These are phyloP conservation scores for Homarus americanus DNA, from an alignment of 1,140 invertebrate species.

Conservation along the genomic window DNA sequence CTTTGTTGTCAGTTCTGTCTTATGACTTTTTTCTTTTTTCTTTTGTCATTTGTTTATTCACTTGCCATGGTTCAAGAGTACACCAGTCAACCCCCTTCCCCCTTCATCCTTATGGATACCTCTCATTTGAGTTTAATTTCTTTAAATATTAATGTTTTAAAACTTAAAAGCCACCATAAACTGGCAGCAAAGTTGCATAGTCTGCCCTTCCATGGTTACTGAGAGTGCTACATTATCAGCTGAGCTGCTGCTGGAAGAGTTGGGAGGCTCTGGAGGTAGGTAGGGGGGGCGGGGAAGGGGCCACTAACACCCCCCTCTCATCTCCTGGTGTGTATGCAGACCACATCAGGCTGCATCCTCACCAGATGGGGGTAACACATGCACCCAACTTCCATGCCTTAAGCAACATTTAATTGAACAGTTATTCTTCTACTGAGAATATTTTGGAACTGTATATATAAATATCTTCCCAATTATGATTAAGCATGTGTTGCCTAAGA, in stretches of 20 bases:
- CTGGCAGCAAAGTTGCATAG: constrained; percentile 71
- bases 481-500: constrained; percentile 70
- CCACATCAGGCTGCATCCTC: constrained; percentile 67
- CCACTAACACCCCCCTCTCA: constrained; percentile 66
- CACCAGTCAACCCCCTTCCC: background rate
- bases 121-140: background rate
- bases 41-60: background rate
- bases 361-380: constrained; percentile 70
- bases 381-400: constrained; percentile 30
- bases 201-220: constrained; percentile 60
- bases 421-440: background rate
- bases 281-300: constrained; percentile 52
- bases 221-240: constrained; percentile 51
- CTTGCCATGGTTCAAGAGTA: background rate
- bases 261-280: constrained; percentile 39
- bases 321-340: constrained; percentile 69
- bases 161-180: constrained; percentile 32
- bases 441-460: background rate
- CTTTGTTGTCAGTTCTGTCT: constrained; percentile 51
- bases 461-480: constrained; percentile 3
- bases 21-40: background rate
- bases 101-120: background rate
- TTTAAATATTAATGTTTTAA: background rate
- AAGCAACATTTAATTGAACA: background rate
- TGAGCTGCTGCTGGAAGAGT: constrained; percentile 27